Evolutionary conservation across 2,888 invertebrate genomes (phyloP), one percentile per base, ranked within the genome.

Genomic region (Phortica magna): DNA sequence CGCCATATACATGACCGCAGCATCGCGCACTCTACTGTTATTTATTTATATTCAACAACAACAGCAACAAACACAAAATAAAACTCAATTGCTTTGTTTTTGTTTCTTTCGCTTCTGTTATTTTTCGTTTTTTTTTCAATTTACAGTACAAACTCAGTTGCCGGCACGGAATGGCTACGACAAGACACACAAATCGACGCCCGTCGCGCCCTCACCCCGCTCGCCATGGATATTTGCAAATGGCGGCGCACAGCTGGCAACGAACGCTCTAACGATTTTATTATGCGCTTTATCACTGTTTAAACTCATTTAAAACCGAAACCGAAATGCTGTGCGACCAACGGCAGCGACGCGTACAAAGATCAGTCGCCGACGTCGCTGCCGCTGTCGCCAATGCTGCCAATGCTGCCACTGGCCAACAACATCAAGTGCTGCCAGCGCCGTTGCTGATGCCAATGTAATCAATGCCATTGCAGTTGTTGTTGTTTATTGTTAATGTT

Each of bases 211-310:
- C 65, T 90, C 92, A 73, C 89, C 89, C 12, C 87, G 89, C 74
- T 88, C 92, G 72, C 89, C 91, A n/a, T 90, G 91, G 89, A 84
- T 89, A 55, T 84, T 90, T 55, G 81, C 89, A 73, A 91, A 88
- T 80, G 84, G 84, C 74, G 84, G 83, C 74, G 80, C 84, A 41
- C 81, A 84, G 79, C 77, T 78, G 79, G 74, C 75, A 71, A 74
- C 80, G 79, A 85, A 85, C 80, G 76, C 79, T 79, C 81, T 83
- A 81, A 79, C 83, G 82, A 81, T 80, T 80, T 80, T 83, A 82
- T 82, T 83, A 78, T 79, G 81, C 65, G 80, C 82, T 79, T 82
- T 86, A 77, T 81, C 79, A 79, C 76, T 83, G 82, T 80, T 82
- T 82, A 83, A 84, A 82, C 82, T 84, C 80, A 83, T 85, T 86